A percentile compares a stretch with the other conserved stretches of the same genome.
Evolutionary conservation across 2,888 invertebrate species (phyloP).

Genomic region (Netelia inedita): DNA sequence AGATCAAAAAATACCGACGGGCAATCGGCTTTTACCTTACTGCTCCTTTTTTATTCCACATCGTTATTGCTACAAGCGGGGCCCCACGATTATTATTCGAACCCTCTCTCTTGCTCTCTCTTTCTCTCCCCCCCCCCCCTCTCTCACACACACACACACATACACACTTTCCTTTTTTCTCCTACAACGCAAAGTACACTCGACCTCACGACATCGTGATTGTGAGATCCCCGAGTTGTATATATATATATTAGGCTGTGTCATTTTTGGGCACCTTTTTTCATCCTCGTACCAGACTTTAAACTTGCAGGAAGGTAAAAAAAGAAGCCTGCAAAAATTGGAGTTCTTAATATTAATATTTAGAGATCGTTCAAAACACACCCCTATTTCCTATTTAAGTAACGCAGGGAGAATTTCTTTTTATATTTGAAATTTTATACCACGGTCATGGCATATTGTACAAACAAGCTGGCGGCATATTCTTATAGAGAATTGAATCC

Average conservation of each 20-base stretch:
- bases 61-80: constrained; percentile 69
- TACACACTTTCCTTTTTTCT: background rate
- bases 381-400: too few relatives aligned
- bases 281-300: too few relatives aligned
- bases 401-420: too few relatives aligned
- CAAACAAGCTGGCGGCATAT: too few relatives aligned
- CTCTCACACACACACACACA: too few relatives aligned
- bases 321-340: too few relatives aligned
- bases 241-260: background rate
- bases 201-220: constrained; percentile 65
- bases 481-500: constrained; percentile 11
- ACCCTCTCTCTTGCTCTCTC: constrained; percentile 38
- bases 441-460: too few relatives aligned
- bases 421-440: too few relatives aligned
- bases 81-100: constrained; percentile 67
- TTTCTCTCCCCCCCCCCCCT: background rate
- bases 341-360: too few relatives aligned
- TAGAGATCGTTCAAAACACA: too few relatives aligned
- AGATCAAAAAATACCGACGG: constrained; percentile 71
- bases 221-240: constrained; percentile 31
- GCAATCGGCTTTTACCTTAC: constrained; percentile 67
- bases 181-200: constrained; percentile 47
- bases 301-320: too few relatives aligned
- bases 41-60: constrained; percentile 68
- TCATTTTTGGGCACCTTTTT: too few relatives aligned